These are phyloP conservation scores for Dexiosoma caninum DNA, from an alignment of 2,888 invertebrate genomes.

Conservation along the genomic window DNA sequence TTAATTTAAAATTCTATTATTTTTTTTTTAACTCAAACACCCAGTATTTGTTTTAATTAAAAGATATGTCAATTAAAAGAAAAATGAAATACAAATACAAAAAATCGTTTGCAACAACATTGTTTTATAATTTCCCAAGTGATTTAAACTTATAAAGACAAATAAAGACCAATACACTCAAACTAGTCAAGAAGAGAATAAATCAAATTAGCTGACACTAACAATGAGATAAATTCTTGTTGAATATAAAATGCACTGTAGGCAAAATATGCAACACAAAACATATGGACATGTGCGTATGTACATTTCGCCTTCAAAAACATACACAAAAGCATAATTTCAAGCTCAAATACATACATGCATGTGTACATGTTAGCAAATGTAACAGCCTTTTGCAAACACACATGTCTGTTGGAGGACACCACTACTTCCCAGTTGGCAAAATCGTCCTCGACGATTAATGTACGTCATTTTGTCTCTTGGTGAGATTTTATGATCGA, in stretches of 20 bases:
- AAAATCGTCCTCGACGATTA: too few species aligned
- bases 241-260: slow-evolving; percentile 46
- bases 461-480: too few species aligned
- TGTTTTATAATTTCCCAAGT: slow-evolving; percentile 53
- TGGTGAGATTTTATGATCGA: too few species aligned
- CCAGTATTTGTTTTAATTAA: slow-evolving; percentile 42
- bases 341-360: too few species aligned
- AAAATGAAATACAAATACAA: too few species aligned
- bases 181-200: slow-evolving; percentile 52
- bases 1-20: too few species aligned
- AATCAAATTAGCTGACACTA: slow-evolving; percentile 63
- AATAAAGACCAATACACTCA: slow-evolving; percentile 34
- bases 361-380: too few species aligned
- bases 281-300: background rate
- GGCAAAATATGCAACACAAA: slow-evolving; percentile 42
- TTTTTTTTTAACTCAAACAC: background rate
- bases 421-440: too few species aligned
- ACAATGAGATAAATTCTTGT: slow-evolving; percentile 46
- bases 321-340: background rate
- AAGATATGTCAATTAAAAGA: slow-evolving; percentile 5
- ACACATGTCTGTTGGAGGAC: too few species aligned
- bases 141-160: slow-evolving; percentile 23
- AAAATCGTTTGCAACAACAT: slow-evolving; percentile 11
- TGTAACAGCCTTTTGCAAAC: too few species aligned
- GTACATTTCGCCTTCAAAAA: background rate